Evolutionary conservation across 2,113 vertebrate genomes (phyloP), one percentile per base, ranked within the genome.

Genomic region (Cyprinodon variegatus): DNA sequence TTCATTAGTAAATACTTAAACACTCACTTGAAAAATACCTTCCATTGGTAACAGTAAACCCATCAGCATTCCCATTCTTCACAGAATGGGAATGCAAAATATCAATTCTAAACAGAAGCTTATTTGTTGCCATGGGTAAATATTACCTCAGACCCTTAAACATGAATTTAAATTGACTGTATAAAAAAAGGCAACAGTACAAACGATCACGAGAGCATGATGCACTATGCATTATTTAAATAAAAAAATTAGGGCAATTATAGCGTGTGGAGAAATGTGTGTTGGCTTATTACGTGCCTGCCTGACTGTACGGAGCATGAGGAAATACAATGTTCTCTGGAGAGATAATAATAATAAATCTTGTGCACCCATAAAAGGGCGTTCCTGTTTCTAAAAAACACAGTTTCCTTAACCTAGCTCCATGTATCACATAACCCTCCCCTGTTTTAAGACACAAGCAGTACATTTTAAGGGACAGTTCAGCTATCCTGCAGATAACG

Each of bases 401-500:
- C 11, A 17, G n/a, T 50, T 83, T 79, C 39, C 76, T 65, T 61
- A 39, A 62, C 10, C 36, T 29, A 0, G 12, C 15, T 70, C 37
- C 29, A 36, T 75, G 36, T 69, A 69, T 76, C 62, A 61, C 43
- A 69, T 73, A 74, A 85, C 69, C 53, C 76, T 83, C 81, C 53
- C 69, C 72, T 67, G 77, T 80, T 72, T 84, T 38, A 65, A 68
- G 8, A 79, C 57, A 68, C 50, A 75, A 67, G 71, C 67, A 62
- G 1, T 1, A 63, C 48, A 78, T 85, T 82, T 76, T 41, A 61
- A 62, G 40, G 65, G 76, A 79, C 63, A 65, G 66, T 68, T 86
- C 76, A 61, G 75, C 69, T 68, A 80, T 83, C 78, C 66, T 61
- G 81, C 57, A 81, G 29, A 53, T 70, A 41, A 70, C 68, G 78